Base-by-base conservation (phyloP, 2,797 vertebrate species). In the Acanthurus leucopareius region DNA sequence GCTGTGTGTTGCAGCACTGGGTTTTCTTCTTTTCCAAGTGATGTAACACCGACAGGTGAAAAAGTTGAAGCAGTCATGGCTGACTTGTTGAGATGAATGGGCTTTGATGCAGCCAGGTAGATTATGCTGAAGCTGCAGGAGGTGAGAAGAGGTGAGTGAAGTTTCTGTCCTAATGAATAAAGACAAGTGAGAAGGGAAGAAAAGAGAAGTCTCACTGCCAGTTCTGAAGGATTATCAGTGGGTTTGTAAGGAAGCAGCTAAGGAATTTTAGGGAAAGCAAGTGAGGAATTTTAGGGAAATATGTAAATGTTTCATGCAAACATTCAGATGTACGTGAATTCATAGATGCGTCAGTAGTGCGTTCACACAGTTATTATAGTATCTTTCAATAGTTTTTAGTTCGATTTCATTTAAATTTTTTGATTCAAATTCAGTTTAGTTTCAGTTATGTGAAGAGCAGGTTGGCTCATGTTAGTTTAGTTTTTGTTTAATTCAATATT, bases 21-120 rank as follows among this genome's bases (percentile, higher is more conserved):
- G 58, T 53, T 63, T 63, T 14, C 28, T 40, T 60, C 56, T 28
- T 19, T 7, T 17, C 49, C 38, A n/a, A 81, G 60, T 62, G 32
- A 62, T 68, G 54, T 16, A 19, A 42, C 20, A 13, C 17, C 35
- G n/a, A 19, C 38, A 85, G 48, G 35, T 62, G 28, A 62, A 32
- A 65, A 59, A n/a, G 7, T 52, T 16, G 19, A 42, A 59, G n/a
- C 10, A 49, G 20, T 54, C 6, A 13, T 13, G 51, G 5, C 64
- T 54, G 64, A 67, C 20, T 40, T 20, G 62, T n/a, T 48, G 13
- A 74, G 20, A 5, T 51, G 8, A 35, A 38, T 52, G 14, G n/a
- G 10, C 16, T 57, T 65, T 9, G 40, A 40, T 40, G 28, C 28
- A 32, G 28, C 28, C 28, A 32, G 28, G 28, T 32, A 32, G 28